A percentile compares a stretch with the other conserved stretches of the same genome.
These are phyloP conservation scores for Argyra leucocephala DNA, from an alignment of 2,888 invertebrate species.

Conservation along the genomic window DNA sequence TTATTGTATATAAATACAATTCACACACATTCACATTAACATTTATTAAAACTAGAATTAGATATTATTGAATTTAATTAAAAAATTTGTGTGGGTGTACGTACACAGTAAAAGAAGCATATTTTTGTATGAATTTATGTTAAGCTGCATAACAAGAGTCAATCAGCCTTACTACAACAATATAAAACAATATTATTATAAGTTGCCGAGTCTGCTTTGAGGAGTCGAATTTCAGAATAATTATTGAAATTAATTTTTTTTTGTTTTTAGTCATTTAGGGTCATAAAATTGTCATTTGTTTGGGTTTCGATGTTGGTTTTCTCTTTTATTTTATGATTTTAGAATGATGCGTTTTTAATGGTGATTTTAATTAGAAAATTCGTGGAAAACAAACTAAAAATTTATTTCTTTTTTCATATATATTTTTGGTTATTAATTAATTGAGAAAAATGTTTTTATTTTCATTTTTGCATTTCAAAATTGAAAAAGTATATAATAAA, in stretches of 20 bases:
- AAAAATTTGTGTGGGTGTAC: background rate
- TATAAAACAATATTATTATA: background rate
- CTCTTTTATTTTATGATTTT: too few species aligned
- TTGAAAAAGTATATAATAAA: background rate
- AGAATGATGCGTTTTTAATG: background rate
- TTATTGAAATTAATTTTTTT: background rate
- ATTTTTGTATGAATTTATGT: background rate
- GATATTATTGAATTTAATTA: too few species aligned
- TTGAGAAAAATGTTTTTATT: background rate
- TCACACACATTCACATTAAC: too few species aligned
- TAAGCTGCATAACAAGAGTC: background rate
- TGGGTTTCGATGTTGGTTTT: too few species aligned
- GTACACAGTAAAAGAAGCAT: too few species aligned
- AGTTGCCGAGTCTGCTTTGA: background rate
- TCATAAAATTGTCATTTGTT: background rate
- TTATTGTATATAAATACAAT: too few species aligned
- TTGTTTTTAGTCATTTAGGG: background rate
- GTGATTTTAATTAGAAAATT: background rate
- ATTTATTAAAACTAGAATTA: too few species aligned
- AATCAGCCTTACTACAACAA: too few species aligned
- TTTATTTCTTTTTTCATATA: background rate
- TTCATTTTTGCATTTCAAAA: background rate
- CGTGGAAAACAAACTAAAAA: background rate
- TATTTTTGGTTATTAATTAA: background rate
- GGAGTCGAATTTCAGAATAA: background rate